phyloP scores from a whole-genome alignment of 2,113 vertebrate genomes.

The Centrocercus urophasianus region DNA sequence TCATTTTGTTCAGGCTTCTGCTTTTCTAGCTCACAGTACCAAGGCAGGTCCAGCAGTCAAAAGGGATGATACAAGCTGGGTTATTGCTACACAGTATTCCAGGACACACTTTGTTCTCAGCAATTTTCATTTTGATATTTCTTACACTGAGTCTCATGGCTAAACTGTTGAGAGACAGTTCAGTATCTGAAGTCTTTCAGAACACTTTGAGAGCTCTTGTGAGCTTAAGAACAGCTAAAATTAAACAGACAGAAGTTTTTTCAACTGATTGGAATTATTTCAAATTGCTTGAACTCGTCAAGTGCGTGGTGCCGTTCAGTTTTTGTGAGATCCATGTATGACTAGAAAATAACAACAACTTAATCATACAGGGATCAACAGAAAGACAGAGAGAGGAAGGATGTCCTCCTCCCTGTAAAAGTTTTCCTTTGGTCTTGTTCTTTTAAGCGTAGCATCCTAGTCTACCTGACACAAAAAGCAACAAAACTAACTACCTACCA shows the following conservation, averaged over 20 bases:
- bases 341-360: slow-evolving; percentile 14
- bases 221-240: not conserved
- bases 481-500: not conserved
- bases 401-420: not conserved
- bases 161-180: slow-evolving; percentile 38
- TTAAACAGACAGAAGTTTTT: not conserved
- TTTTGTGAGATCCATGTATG: slow-evolving; percentile 5
- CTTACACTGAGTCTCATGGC: not conserved
- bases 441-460: not conserved
- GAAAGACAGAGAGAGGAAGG: slow-evolving; percentile 22
- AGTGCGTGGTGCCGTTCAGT: slow-evolving; percentile 23
- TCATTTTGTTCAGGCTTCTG: not conserved
- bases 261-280: not conserved
- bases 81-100: slow-evolving; percentile 55
- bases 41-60: not conserved
- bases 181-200: slow-evolving; percentile 13
- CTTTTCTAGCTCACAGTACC: not conserved
- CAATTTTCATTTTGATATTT: not conserved
- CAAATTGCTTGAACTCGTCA: slow-evolving; percentile 1
- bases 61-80: not conserved
- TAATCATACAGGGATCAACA: not conserved
- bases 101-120: slow-evolving; percentile 35
- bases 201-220: not conserved
- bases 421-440: slow-evolving; percentile 13
- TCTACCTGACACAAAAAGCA: not conserved